Evolutionary conservation across 2,888 invertebrate species (phyloP), one percentile per base, ranked within the genome.

Genomic region (Epiblema foenella): DNA sequence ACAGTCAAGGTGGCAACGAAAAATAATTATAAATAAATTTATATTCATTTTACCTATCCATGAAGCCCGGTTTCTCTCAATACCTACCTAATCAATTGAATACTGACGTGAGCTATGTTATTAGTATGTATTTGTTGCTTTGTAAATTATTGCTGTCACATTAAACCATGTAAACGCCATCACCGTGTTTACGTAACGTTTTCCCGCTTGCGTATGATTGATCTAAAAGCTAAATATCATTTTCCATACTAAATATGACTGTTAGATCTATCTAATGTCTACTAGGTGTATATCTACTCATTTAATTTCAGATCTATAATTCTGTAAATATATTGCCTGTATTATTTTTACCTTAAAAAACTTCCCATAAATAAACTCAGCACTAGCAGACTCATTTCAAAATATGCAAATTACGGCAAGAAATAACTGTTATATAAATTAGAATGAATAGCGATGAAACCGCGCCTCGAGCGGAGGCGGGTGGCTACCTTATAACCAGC

Each of bases 401-500:
- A 70, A 66, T 60, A 70, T 66, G 70, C 46, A 70, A 69, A 66
- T 52, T 60, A 17, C 39, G 39, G 18, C 69, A 54, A 37, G 70
- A 68, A 54, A 65, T 33, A 51, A 46, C 51, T 12, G 59, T 46
- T 54, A 70, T 66, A 60, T 70, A 70, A 70, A 70, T 70, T 70
- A 70, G 65, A 66, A 66, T 60, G 59, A 58, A 66, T 70, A 59
- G 65, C 69, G 65, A 57, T 60, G 70, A 59, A 60, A 70, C 65
- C 29, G 9, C 11, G 76, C 80, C 78, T 65, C 73, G 59, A 78
- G 80, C 78, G 69, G 59, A 72, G 75, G 75, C 73, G 75, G 72
- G 74, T 69, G 56, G 84, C 85, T 85, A 85, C 85, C 79, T 77
- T 76, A 79, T 81, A 83, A 83, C 74, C 76, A 77, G 74, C 54